Evolutionary conservation across 2,888 invertebrate genomes (phyloP), one percentile per base, ranked within the genome.

Genomic region (Oligia fasciuncula): DNA sequence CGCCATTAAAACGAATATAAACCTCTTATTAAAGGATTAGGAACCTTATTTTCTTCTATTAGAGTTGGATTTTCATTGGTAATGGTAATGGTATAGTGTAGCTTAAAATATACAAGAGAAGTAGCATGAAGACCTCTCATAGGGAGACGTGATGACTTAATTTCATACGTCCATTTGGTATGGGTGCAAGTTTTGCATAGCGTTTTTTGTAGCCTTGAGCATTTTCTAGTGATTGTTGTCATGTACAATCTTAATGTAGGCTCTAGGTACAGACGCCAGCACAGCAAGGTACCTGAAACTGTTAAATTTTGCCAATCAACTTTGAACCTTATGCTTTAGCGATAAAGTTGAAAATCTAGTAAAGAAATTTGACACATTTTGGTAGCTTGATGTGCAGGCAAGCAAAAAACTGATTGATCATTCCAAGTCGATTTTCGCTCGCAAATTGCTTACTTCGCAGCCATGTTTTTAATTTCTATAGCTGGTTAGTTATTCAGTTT

Each of bases 111-210:
- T 90, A 92, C 91, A 89, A 91, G 89, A 90, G 91, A 90, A 92
- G 92, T 91, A 92, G 91, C 91, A 90, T 92, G 89, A 87, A 93
- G 93, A 92, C 94, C 93, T 92, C 93, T 94, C 91, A 92, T 93
- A 93, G 93, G 91, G 93, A 91, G 92, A 91, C 91, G 90, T 94
- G 95, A 96, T 95, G 96, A 94, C 95, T 95, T 95, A 94, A 96
- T 95, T 95, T 93, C 93, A 92, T 91, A 88, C 93, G 90, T 90
- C 87, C 91, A 94, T 95, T 95, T 93, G 94, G 92, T 93, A 93
- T 92, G 94, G 93, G 92, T 93, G 92, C 91, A 91, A 92, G 90
- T 91, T 92, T 92, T 92, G 93, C 93, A 92, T 92, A 89, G 9
- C 74, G 73, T 73, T 79, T 85, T 78, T 84, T 84, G 68, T 87